Conservation (phyloP, 2,797 vertebrate genomes). For the Manis javanica region DNA sequence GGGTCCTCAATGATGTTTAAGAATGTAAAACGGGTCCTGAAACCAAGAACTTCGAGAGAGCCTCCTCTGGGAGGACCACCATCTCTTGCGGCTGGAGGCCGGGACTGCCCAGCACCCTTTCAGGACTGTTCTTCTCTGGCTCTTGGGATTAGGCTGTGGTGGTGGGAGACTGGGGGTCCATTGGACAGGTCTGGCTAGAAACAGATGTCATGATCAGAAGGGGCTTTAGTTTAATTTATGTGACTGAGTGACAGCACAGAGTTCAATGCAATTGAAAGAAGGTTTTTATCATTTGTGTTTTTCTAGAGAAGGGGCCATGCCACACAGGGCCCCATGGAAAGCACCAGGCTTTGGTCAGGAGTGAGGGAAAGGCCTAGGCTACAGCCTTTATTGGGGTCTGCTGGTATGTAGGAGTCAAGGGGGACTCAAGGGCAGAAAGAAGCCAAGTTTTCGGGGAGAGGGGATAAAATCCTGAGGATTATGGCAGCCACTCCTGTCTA, state of each 20-base stretch:
- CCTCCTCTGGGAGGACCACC: neutral
- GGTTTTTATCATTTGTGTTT: neutral
- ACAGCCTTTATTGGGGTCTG: neutral
- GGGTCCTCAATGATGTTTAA: neutral
- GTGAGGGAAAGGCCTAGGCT: neutral
- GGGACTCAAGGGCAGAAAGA: neutral
- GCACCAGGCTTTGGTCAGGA: neutral
- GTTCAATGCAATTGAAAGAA: neutral
- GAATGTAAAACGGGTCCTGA: neutral
- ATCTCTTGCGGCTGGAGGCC: neutral
- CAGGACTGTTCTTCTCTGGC: too few species aligned
- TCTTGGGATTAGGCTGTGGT: neutral
- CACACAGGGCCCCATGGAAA: neutral
- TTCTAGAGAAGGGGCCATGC: neutral
- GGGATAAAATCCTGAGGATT: neutral
- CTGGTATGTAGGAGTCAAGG: too few species aligned
- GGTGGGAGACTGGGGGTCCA: neutral
- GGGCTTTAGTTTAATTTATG: neutral
- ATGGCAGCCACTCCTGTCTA: accelerated
- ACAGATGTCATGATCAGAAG: neutral
- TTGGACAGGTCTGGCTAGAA: neutral
- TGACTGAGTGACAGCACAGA: neutral
- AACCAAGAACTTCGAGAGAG: neutral
- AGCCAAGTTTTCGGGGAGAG: neutral
- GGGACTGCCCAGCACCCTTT: too few species aligned